These are phyloP conservation scores for Poicephalus meyeri DNA, from an alignment of 2,113 vertebrate species.

Conservation along the genomic window DNA sequence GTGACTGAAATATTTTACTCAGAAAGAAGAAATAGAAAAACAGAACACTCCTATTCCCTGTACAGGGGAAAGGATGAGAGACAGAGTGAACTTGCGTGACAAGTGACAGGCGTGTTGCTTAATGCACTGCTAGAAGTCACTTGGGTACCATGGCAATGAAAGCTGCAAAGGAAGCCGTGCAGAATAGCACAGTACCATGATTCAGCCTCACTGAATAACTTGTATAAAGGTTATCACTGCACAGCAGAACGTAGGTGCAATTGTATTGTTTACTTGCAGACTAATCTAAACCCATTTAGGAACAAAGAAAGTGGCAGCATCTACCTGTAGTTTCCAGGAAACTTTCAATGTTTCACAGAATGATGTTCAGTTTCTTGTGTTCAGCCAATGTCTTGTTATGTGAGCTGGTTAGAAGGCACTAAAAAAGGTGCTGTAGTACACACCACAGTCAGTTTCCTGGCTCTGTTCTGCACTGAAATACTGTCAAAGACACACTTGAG, in stretches of 20 bases:
- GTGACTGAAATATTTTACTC: neutral
- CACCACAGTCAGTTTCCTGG: neutral
- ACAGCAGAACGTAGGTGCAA: neutral
- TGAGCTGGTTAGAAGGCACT: neutral
- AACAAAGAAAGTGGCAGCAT: neutral
- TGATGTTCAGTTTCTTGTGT: neutral
- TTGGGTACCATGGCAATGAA: conserved; percentile 38
- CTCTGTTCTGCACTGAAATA: neutral
- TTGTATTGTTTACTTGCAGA: neutral
- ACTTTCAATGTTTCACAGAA: neutral
- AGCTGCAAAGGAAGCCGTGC: neutral
- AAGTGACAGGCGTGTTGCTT: neutral
- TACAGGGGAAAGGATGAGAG: neutral
- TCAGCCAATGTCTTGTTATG: neutral
- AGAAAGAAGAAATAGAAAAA: neutral
- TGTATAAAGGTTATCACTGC: neutral
- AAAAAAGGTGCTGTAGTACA: neutral
- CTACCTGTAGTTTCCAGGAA: neutral
- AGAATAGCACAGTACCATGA: neutral
- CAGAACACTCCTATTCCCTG: neutral
- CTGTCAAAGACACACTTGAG: neutral
- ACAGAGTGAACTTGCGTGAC: neutral
- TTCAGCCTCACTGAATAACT: conserved; percentile 22
- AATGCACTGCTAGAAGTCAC: neutral
- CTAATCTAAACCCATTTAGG: neutral